Conservation (phyloP, 92 coral and sea anemone species). For the Isaurus tuberculatus region DNA sequence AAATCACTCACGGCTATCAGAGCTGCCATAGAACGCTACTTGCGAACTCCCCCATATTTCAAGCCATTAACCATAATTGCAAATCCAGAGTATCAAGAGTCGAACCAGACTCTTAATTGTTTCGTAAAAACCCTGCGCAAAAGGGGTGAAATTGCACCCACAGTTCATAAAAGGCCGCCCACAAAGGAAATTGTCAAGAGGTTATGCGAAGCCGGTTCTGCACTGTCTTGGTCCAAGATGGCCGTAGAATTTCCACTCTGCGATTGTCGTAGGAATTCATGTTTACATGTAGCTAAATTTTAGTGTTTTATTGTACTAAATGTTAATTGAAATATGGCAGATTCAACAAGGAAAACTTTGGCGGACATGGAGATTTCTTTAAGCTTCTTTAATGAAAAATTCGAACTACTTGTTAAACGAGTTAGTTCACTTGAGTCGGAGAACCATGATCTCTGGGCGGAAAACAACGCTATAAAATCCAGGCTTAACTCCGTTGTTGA, state of each 20-base stretch:
- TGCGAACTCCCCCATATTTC: too few relatives aligned
- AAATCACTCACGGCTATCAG: too few relatives aligned
- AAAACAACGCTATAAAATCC: constrained; percentile 8
- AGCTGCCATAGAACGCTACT: too few relatives aligned
- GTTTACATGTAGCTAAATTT: constrained; percentile 23
- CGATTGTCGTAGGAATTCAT: constrained; percentile 26
- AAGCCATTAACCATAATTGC: too few relatives aligned
- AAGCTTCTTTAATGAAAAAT: constrained; percentile 36
- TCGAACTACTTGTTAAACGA: constrained; percentile 29
- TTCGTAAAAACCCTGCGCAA: too few relatives aligned
- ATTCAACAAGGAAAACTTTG: constrained; percentile 37
- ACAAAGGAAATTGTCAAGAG: too few relatives aligned
- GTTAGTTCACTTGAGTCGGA: neutral
- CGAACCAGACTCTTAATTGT: too few relatives aligned
- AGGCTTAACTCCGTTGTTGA: constrained; percentile 45
- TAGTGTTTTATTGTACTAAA: constrained; percentile 13
- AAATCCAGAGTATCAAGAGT: too few relatives aligned
- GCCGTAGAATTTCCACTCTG: constrained; percentile 29
- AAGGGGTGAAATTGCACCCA: too few relatives aligned
- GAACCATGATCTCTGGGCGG: constrained; percentile 1
- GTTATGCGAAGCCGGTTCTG: too few relatives aligned
- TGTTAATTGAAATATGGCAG: constrained; percentile 23
- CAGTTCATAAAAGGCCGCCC: too few relatives aligned
- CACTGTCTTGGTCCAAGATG: constrained; percentile 39
- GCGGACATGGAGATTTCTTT: constrained; percentile 40